A percentile compares a stretch with the other conserved stretches of the same genome.
phyloP scores from a whole-genome alignment of 2,888 invertebrate genomes.

The Ctena decussata region DNA sequence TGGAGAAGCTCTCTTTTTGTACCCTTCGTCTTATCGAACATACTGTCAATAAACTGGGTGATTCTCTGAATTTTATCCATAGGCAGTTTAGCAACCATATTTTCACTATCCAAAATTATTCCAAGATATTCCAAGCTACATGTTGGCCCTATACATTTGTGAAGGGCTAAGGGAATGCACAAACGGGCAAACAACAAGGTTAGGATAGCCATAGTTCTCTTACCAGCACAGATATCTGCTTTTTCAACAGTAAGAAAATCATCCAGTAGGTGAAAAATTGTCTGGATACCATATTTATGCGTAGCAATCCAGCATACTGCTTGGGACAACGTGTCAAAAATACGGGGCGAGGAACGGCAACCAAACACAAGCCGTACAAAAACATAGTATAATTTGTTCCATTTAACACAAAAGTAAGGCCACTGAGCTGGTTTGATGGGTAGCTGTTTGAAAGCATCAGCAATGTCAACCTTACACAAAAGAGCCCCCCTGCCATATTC shows the following conservation, averaged over 20 bases:
- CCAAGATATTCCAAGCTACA: slow-evolving; percentile 48
- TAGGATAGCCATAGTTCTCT: slow-evolving; percentile 52
- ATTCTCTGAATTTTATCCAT: slow-evolving; percentile 45
- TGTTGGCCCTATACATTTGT: slow-evolving; percentile 54
- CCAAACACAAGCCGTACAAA: slow-evolving; percentile 51
- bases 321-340: slow-evolving; percentile 46
- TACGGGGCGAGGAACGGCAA: slow-evolving; percentile 39
- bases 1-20: slow-evolving; percentile 10
- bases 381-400: slow-evolving; percentile 49
- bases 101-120: slow-evolving; percentile 53
- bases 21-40: neutral
- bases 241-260: slow-evolving; percentile 47
- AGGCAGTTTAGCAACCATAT: slow-evolving; percentile 48
- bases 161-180: slow-evolving; percentile 38
- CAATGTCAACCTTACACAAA: slow-evolving; percentile 54
- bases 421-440: slow-evolving; percentile 43
- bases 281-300: slow-evolving; percentile 39
- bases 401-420: slow-evolving; percentile 53
- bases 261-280: slow-evolving; percentile 53
- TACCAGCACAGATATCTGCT: slow-evolving; percentile 10
- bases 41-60: neutral
- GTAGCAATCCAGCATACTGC: slow-evolving; percentile 56
- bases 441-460: slow-evolving; percentile 55
- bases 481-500: slow-evolving; percentile 22
- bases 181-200: slow-evolving; percentile 39